These are phyloP conservation scores for Eremophila alpestris DNA, from an alignment of 2,797 vertebrate genomes.

Conservation along the genomic window DNA sequence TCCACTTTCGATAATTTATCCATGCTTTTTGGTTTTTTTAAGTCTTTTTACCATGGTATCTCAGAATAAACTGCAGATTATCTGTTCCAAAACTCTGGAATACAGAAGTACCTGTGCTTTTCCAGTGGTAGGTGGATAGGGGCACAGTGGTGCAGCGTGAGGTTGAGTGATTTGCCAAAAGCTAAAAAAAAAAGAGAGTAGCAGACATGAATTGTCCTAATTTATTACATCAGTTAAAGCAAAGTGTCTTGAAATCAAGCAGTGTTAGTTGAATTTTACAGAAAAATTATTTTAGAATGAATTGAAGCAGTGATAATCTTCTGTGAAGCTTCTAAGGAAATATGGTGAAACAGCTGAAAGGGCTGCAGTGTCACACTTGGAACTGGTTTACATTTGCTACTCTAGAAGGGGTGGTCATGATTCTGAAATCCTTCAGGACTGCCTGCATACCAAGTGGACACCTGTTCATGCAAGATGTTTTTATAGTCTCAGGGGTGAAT, in stretches of 20 bases:
- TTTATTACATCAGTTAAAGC: background rate
- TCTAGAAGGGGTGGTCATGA: background rate
- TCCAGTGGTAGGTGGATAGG: background rate
- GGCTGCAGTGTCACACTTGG: background rate
- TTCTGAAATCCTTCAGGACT: background rate
- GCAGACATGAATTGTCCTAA: background rate
- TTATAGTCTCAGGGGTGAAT: background rate
- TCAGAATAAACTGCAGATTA: background rate
- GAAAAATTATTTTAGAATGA: background rate
- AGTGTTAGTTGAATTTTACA: background rate
- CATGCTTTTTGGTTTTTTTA: background rate
- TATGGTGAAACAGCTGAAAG: constrained; percentile 16
- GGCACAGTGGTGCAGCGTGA: background rate
- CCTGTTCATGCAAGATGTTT: constrained; percentile 8
- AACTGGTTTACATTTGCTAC: background rate
- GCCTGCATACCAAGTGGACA: background rate
- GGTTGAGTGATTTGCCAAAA: background rate
- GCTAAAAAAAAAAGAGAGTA: background rate
- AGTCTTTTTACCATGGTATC: background rate
- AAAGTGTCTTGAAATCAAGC: background rate
- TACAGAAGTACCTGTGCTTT: accelerated
- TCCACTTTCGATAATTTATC: background rate
- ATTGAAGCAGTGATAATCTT: background rate
- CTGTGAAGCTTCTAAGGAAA: background rate
- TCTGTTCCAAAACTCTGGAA: background rate